Percentiles rank a stretch among this genome's conserved stretches.
phyloP scores from a whole-genome alignment of 2,888 invertebrate genomes.

The Acrobasis consociella region DNA sequence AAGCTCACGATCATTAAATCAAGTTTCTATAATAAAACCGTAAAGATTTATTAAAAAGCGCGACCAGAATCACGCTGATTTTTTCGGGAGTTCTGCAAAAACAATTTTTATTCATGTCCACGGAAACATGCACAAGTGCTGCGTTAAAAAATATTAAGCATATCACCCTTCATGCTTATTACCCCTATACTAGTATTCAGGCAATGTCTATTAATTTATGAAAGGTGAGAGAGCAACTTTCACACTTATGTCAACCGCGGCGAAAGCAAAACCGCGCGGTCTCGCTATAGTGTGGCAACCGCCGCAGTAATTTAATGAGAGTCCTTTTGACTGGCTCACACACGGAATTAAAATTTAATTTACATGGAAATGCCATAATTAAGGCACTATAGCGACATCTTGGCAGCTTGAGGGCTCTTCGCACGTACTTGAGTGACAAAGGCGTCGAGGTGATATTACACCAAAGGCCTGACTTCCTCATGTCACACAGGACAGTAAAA shows the following conservation, averaged over 20 bases:
- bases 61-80: neutral
- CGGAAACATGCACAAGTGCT: neutral
- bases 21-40: no score
- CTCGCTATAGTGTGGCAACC: slow-evolving; percentile 73
- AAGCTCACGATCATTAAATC: no score
- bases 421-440: neutral
- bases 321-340: slow-evolving; percentile 53
- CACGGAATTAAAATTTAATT: slow-evolving; percentile 54
- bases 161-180: slow-evolving; percentile 59
- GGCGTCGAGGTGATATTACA: slow-evolving; percentile 21
- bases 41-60: neutral
- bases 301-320: slow-evolving; percentile 80
- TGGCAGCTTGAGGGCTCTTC: slow-evolving; percentile 22
- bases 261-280: slow-evolving; percentile 49
- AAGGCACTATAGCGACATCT: slow-evolving; percentile 43
- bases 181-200: slow-evolving; percentile 71
- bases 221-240: slow-evolving; percentile 68
- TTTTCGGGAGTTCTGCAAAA: neutral
- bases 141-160: slow-evolving; percentile 48
- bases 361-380: slow-evolving; percentile 55
- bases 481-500: no score
- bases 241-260: slow-evolving; percentile 73
- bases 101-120: neutral
- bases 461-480: no score
- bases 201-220: slow-evolving; percentile 48